A percentile compares a stretch with the other conserved stretches of the same genome.
Evolutionary conservation across 2,797 vertebrate genomes (phyloP).

Genomic region (Tapera naevia): DNA sequence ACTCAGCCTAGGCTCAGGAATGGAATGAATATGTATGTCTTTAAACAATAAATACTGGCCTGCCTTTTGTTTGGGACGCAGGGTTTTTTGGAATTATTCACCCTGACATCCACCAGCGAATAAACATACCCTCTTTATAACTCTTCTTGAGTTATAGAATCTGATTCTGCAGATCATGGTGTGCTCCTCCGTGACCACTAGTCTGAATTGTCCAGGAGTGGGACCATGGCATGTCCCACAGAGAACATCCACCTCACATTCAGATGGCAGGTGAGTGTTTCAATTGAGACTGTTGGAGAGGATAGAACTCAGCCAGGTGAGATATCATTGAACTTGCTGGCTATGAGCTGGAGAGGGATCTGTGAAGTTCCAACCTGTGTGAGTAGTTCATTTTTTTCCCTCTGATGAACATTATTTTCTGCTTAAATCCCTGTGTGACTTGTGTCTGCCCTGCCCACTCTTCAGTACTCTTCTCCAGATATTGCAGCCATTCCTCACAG

Average conservation of each 20-base stretch:
- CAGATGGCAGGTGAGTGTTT: accelerated
- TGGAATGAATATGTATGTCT: no score
- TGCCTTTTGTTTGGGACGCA: no score
- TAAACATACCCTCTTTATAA: no score
- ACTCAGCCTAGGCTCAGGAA: no score
- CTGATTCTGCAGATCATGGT: no score
- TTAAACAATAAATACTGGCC: no score
- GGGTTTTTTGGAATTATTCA: no score
- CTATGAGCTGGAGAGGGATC: background rate
- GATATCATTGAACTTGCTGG: accelerated
- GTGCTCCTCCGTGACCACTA: background rate
- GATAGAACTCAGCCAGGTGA: background rate
- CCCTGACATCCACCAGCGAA: no score
- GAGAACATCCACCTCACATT: background rate
- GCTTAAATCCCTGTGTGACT: background rate
- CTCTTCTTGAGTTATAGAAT: no score
- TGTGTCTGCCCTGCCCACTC: background rate
- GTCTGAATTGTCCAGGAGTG: background rate
- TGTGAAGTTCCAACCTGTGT: background rate
- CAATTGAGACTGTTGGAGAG: background rate
- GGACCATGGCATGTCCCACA: accelerated
- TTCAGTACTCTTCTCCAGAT: background rate
- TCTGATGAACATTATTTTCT: background rate
- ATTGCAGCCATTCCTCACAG: background rate
- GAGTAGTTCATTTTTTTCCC: background rate